Conservation (phyloP, 1,140 invertebrate genomes). For the Helicoverpa zea region DNA sequence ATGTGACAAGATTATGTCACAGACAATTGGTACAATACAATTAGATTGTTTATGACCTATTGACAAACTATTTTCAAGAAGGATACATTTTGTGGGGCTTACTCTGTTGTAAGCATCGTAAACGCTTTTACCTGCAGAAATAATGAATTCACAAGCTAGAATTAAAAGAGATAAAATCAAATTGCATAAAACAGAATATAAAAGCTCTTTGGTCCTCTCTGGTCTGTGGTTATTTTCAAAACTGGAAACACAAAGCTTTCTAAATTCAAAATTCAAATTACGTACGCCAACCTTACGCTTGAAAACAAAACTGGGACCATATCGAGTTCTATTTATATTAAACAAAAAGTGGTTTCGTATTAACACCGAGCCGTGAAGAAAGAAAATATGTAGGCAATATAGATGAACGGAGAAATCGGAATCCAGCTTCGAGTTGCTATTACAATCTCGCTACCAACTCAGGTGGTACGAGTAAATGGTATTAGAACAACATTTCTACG, state of each 20-base stretch:
- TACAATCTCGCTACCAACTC: conserved; percentile 3
- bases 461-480: neutral
- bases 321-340: conserved; percentile 31
- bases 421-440: conserved; percentile 9
- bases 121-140: no score
- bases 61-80: no score
- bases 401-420: conserved; percentile 5
- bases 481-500: conserved; percentile 1
- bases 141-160: no score
- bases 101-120: no score
- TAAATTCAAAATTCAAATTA: conserved; percentile 17
- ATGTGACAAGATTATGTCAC: neutral
- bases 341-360: conserved; percentile 29
- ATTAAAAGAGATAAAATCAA: no score
- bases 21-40: neutral
- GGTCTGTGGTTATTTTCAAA: neutral
- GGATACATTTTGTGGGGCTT: no score
- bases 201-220: neutral
- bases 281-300: neutral
- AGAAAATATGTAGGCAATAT: conserved; percentile 28
- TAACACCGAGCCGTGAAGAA: conserved; percentile 8
- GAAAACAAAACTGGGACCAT: conserved; percentile 10
- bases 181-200: neutral
- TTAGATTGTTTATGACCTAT: no score
- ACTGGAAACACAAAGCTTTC: neutral